These are phyloP conservation scores for Pseudochirops corinnae DNA, from an alignment of 2,797 vertebrate genomes.

Conservation along the genomic window DNA sequence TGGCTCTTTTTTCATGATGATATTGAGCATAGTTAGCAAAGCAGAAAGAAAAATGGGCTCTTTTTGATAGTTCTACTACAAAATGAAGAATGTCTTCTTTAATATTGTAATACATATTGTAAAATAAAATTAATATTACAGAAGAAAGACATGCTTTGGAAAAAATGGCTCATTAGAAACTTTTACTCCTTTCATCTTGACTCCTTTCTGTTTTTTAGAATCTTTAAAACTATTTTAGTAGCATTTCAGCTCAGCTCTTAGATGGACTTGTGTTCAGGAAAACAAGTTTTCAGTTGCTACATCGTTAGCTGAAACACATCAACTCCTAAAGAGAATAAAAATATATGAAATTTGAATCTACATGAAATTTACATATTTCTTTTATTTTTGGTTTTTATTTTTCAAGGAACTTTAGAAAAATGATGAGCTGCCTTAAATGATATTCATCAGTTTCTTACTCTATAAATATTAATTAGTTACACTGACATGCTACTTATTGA, in stretches of 20 bases:
- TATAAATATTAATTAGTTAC: not conserved
- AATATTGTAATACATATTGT: not conserved
- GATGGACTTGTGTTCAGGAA: not conserved
- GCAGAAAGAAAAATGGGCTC: not conserved
- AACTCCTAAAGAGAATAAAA: not conserved
- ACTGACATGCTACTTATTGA: not conserved
- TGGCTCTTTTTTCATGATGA: not conserved
- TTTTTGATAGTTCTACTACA: conserved; percentile 14
- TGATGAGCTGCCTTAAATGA: not conserved
- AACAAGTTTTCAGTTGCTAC: not conserved
- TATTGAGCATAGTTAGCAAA: not conserved
- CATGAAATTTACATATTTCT: not conserved
- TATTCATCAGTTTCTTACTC: not conserved
- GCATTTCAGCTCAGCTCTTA: not conserved
- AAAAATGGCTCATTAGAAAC: not conserved
- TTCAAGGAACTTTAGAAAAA: not conserved
- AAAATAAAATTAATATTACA: conserved; percentile 18
- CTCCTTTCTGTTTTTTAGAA: not conserved
- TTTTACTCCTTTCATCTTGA: not conserved
- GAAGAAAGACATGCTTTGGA: not conserved
- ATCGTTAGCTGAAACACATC: too few relatives aligned
- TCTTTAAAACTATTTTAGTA: not conserved
- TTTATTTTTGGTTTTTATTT: conserved; percentile 27
- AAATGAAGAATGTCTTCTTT: conserved; percentile 8
- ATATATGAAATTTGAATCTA: conserved; percentile 15